These are phyloP conservation scores for Bambusicola thoracicus DNA, from an alignment of 2,113 vertebrate genomes.

Conservation along the genomic window DNA sequence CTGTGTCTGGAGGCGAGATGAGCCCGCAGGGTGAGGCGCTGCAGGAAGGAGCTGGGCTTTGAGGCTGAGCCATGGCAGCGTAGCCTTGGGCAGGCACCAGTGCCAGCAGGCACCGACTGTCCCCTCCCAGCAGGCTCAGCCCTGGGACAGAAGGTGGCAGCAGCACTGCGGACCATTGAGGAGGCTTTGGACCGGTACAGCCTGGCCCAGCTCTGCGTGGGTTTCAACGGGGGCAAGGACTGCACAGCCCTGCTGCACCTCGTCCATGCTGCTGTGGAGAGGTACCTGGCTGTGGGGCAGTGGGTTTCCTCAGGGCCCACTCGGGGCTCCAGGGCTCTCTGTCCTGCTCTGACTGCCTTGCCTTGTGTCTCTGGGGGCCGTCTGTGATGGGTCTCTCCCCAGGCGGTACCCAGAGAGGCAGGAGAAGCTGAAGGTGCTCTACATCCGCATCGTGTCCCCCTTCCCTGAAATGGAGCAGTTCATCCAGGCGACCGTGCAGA, in stretches of 20 bases:
- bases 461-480: constrained; percentile 97
- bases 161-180: constrained; percentile 86
- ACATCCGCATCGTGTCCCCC: constrained; percentile 86
- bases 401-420: constrained; percentile 80
- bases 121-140: constrained; percentile 77
- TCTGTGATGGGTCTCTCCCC: background rate
- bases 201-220: constrained; percentile 86
- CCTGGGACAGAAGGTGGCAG: constrained; percentile 86
- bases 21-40: fast-evolving
- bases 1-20: background rate
- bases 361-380: background rate
- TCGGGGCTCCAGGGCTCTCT: background rate
- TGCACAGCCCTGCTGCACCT: constrained; percentile 95
- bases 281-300: constrained; percentile 61
- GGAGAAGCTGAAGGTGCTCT: constrained; percentile 87
- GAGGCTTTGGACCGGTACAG: constrained; percentile 84
- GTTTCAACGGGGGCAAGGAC: constrained; percentile 98
- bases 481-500: constrained; percentile 90
- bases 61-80: fast-evolving
- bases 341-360: background rate
- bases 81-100: background rate
- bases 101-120: background rate
- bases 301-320: no score
- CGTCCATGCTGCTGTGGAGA: constrained; percentile 86
- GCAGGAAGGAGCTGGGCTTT: background rate